Evolutionary conservation across 2,888 invertebrate genomes (phyloP), one percentile per base, ranked within the genome.

Genomic region (Lasius platythorax): DNA sequence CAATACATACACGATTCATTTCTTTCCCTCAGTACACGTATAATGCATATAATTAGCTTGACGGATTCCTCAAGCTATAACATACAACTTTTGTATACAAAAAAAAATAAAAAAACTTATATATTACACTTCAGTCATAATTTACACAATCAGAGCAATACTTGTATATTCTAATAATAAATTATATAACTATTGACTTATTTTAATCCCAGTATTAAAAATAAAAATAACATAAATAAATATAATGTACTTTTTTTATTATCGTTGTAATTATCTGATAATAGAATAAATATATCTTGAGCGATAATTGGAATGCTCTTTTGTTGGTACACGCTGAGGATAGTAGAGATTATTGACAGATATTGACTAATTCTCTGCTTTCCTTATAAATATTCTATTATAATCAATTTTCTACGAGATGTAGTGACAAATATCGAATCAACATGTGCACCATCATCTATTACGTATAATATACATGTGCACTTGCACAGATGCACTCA

Each of bases 91-190:
- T 37, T 84, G 72, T 85, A 74, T 30, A 30, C 11, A 58, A 85
- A 74, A 66, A 66, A 66, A 30, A 85, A 81, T 63, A 74, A 84
- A 63, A 79, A 61, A 79, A 74, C 61, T 33, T 74, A 61, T 40
- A 66, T 64, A 67, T 9, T 76, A 68, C 5, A 50, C n/a, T 6
- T 63, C 33, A 46, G 67, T 81, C 23, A 53, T 68, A 30, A 53
- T 40, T 43, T 12, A 76, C n/a, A 56, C 12, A 50, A 46, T 68
- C 46, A 37, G 30, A 63, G n/a, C 28, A 76, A 70, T 33, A 23
- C 40, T 53, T 61, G 18, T 18, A 66, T 53, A 64, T 74, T 58
- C 28, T 74, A 9, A 12, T 58, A 79, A 82, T 11, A 87, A 76
- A 72, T 72, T 53, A 61, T 33, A 76, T 30, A 56, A 56, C n/a